Evolutionary conservation across 1,140 invertebrate genomes (phyloP).

Genomic region (Pteromalus puparum): DNA sequence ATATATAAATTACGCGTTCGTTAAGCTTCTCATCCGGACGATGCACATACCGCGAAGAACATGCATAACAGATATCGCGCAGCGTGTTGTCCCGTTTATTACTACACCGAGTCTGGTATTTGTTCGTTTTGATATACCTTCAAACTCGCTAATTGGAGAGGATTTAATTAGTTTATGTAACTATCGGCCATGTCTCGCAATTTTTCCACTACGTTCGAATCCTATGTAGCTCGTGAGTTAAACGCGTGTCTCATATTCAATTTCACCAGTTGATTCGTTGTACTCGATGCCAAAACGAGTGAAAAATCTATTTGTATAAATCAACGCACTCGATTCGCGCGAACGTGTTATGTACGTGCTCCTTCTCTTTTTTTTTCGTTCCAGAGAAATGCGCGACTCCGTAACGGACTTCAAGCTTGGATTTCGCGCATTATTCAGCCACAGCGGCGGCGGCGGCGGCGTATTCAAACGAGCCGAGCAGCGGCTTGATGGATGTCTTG

Average conservation of each 20-base stretch:
- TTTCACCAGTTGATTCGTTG: not conserved
- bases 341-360: not conserved
- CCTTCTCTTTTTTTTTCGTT: not conserved
- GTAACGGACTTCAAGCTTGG: not conserved
- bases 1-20: not conserved
- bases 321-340: not conserved
- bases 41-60: no score
- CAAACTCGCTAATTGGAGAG: not conserved
- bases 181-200: not conserved
- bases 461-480: slow-evolving; percentile 57
- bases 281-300: not conserved
- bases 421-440: slow-evolving; percentile 31
- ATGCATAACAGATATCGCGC: not conserved
- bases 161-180: slow-evolving; percentile 3
- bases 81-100: not conserved
- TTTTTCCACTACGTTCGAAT: not conserved
- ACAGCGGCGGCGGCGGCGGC: not conserved
- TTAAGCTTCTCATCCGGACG: not conserved
- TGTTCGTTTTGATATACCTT: slow-evolving; percentile 6
- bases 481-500: slow-evolving; percentile 60
- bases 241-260: not conserved
- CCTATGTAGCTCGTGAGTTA: not conserved
- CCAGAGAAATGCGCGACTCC: not conserved
- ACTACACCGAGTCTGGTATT: not conserved
- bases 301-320: not conserved